phyloP scores from a whole-genome alignment of 2,888 invertebrate species.

The Trichopoda pennipes region DNA sequence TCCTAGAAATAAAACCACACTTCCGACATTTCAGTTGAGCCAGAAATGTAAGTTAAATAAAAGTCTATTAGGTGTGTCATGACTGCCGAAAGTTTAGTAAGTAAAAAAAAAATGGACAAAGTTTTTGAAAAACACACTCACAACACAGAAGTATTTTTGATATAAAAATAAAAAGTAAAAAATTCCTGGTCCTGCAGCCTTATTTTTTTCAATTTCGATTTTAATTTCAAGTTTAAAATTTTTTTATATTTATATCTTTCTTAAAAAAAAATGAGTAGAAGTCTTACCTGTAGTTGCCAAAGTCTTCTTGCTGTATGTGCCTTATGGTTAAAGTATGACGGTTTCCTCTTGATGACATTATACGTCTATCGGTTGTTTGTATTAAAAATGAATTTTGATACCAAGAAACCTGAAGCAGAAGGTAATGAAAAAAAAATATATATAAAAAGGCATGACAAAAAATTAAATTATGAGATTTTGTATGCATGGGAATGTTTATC shows the following conservation, averaged over 20 bases:
- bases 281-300: conserved; percentile 86
- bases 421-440: neutral
- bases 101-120: conserved; percentile 23
- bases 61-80: conserved; percentile 45
- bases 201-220: too few species aligned
- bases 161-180: neutral
- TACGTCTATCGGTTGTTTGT: conserved; percentile 85
- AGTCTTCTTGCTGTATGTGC: conserved; percentile 86
- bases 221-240: conserved; percentile 12
- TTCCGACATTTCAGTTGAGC: neutral
- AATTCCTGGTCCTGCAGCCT: neutral
- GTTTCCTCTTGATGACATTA: conserved; percentile 86
- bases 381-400: conserved; percentile 87
- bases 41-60: neutral
- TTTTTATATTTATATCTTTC: neutral
- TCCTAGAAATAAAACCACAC: conserved; percentile 25
- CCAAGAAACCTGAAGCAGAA: conserved; percentile 84
- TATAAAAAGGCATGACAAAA: neutral
- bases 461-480: conserved; percentile 23
- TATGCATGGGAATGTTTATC: neutral
- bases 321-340: conserved; percentile 86
- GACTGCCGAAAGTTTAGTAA: conserved; percentile 18
- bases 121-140: conserved; percentile 4
- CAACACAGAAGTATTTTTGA: neutral
- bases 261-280: neutral